Evolutionary conservation across 2,888 invertebrate species (phyloP), one percentile per base, ranked within the genome.

Genomic region (Ophioninae sp.): DNA sequence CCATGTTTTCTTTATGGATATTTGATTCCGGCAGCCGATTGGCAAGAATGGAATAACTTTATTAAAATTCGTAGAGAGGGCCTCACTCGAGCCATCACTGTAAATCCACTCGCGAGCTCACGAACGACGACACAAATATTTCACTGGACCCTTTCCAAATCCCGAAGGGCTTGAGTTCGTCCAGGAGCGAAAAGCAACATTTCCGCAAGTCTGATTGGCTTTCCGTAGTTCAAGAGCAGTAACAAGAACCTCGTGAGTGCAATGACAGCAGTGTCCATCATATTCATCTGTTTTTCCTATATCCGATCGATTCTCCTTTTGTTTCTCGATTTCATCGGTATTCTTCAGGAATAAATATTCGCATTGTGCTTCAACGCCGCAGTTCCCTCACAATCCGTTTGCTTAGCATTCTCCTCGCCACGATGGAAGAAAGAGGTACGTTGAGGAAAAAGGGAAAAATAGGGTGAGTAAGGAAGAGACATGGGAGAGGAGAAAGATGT

Each of bases 331-430:
- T 87, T 85, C 86, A 87, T 88, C 87, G 85, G 87, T 87, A 86
- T 87, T 87, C 87, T 84, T 82, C 68, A 82, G 73, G 85, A 87
- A 87, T 86, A 88, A 88, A 88, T 30, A 30, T 88, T 88, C 87
- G 83, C 86, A 85, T 87, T 87, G 87, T 86, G 86, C 87, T 86
- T 87, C 85, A 87, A 87, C 88, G 86, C 85, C 84, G 83, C 75
- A 70, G 59, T 77, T 59, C 72, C 78, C 80, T 81, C 85, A 86
- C 86, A 87, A 88, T 88, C 86, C 87, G 86, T 86, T 87, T 88
- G 87, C 86, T 90, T 89, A 88, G 89, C 89, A 89, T 89, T 89
- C 90, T 88, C 82, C 85, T 83, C 86, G 87, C 83, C 68, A 61
- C 74, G 77, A 75, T 80, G 61, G 57, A 85, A 75, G 62, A 78